These are phyloP conservation scores for Phyllotis vaccarum DNA, from an alignment of 2,797 vertebrate species.

Conservation along the genomic window DNA sequence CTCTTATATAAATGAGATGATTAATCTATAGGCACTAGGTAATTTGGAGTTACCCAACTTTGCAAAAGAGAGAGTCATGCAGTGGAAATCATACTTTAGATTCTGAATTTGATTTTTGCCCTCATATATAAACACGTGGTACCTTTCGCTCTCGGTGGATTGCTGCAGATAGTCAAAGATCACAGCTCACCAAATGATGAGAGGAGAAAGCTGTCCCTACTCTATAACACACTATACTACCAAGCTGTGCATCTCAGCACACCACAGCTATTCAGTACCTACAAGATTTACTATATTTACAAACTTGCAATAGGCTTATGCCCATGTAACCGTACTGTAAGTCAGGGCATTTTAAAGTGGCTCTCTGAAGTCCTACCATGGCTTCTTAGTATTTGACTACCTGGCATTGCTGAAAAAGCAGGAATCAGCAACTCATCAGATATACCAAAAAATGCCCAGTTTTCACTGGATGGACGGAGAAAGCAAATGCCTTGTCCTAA, in stretches of 20 bases:
- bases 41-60: not conserved
- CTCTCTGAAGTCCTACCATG: not conserved
- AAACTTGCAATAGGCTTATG: not conserved
- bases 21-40: not conserved
- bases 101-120: not conserved
- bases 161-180: not conserved
- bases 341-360: not conserved
- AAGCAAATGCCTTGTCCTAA: not conserved
- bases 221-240: not conserved
- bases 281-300: not conserved
- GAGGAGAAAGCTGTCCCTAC: not conserved
- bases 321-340: not conserved
- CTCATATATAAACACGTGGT: not conserved
- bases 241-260: not conserved
- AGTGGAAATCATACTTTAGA: not conserved
- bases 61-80: not conserved
- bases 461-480: not conserved
- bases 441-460: not conserved
- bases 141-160: too few relatives aligned
- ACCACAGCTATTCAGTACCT: not conserved
- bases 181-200: too few relatives aligned
- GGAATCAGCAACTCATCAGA: not conserved
- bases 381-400: not conserved
- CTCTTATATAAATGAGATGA: conserved; percentile 33
- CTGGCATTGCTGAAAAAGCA: not conserved